Evolutionary conservation across 2,888 invertebrate genomes (phyloP).

Genomic region (Teinopalpus imperialis): DNA sequence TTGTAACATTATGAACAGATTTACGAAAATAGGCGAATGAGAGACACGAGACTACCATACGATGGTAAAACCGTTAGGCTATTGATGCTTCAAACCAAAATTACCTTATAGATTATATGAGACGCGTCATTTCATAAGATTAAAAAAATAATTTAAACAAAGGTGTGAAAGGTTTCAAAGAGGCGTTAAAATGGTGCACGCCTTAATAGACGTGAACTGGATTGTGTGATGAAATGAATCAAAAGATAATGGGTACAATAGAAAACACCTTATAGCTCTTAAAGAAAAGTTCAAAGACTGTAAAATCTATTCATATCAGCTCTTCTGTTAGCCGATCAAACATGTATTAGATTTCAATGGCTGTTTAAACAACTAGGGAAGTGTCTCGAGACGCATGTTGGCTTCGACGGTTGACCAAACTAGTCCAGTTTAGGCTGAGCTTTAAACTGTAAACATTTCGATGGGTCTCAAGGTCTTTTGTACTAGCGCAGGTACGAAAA

Average conservation of each 20-base stretch:
- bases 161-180: slow-evolving; percentile 1
- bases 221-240: slow-evolving; percentile 13
- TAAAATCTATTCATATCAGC: slow-evolving; percentile 24
- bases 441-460: slow-evolving; percentile 39
- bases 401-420: slow-evolving; percentile 40
- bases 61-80: no score
- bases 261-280: not conserved
- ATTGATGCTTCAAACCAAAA: no score
- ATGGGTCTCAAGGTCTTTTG: slow-evolving; percentile 40
- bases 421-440: slow-evolving; percentile 50
- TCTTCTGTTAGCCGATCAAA: slow-evolving; percentile 35
- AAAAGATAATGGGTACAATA: slow-evolving; percentile 5
- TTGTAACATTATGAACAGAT: no score
- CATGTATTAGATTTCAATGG: slow-evolving; percentile 54
- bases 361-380: slow-evolving; percentile 56
- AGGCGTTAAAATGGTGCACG: not conserved
- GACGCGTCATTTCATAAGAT: no score
- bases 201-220: slow-evolving; percentile 4
- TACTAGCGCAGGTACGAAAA: slow-evolving; percentile 43
- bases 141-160: no score
- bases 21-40: no score
- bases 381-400: slow-evolving; percentile 56
- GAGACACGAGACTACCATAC: no score
- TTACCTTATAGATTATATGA: no score
- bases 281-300: not conserved